Evolutionary conservation across 2,113 vertebrate species (phyloP).

Genomic region (Myrmophylax atrothorax): DNA sequence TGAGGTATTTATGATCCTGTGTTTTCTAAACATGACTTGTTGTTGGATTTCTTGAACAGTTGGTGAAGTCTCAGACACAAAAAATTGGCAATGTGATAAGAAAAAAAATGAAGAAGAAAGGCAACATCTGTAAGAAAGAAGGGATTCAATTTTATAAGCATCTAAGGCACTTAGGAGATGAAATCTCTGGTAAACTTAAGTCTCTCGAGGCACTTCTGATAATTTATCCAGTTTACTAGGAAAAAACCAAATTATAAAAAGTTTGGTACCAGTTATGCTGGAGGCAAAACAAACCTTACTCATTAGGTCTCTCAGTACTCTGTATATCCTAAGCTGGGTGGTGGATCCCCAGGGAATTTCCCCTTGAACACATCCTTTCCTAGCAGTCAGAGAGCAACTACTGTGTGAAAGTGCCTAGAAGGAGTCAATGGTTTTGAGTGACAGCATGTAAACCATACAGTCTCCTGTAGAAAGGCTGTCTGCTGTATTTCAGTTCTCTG

Average conservation of each 20-base stretch:
- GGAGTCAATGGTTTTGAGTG: neutral
- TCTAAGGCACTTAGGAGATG: neutral
- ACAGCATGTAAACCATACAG: neutral
- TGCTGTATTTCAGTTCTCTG: constrained; percentile 10
- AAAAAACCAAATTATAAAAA: neutral
- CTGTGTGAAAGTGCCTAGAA: neutral
- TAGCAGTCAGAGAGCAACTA: neutral
- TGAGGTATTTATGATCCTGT: neutral
- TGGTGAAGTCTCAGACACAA: neutral
- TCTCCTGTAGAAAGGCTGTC: constrained; percentile 8
- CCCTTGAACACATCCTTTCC: neutral
- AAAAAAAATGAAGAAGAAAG: neutral
- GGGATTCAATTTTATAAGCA: neutral
- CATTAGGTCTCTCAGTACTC: neutral
- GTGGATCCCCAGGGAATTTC: neutral
- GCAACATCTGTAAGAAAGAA: neutral
- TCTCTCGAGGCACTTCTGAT: neutral
- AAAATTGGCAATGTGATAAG: neutral
- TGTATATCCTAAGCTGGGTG: neutral
- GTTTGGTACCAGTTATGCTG: neutral
- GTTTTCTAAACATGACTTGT: neutral
- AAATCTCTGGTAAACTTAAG: neutral
- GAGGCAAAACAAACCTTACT: neutral
- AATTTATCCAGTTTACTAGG: neutral
- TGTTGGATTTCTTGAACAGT: neutral